Evolutionary conservation across 1,140 invertebrate species (phyloP), one percentile per base, ranked within the genome.

Genomic region (Pseudomyrmex dendroicus): DNA sequence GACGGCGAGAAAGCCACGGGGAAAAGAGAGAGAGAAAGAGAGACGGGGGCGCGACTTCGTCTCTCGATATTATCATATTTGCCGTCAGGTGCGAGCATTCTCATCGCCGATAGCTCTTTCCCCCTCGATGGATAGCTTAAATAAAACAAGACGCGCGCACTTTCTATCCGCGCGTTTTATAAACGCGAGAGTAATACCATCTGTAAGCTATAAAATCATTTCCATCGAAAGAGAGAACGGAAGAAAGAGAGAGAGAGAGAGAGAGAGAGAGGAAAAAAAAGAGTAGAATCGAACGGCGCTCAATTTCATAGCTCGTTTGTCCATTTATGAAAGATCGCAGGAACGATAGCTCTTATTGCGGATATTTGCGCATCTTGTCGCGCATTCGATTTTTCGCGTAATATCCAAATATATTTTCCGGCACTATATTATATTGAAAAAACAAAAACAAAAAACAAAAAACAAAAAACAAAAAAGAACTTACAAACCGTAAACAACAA

Each of bases 51-150:
- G 35, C 35, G 35, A 35, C 35, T 35, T 59, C 66, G 59, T 54
- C 35, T 78, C 76, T 59, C 76, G 76, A 80, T 80, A 80, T 80
- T 80, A 80, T 70, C 76, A 80, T 80, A 80, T 80, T 80, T 72
- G 76, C 76, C 76, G 66, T 80, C 76, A 80, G 76, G 76, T 80
- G 76, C 66, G 66, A 59, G 76, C 66, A 72, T 80, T 80, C 76
- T 80, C 76, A 72, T 80, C 66, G 76, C 44, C 76, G 67, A 80
- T 80, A 72, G 64, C 76, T 80, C 66, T 80, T 35, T 72, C n/a
- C 66, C 66, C 76, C 44, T 80, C 76, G 76, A 72, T 46, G 54
- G 44, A 68, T 70, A 70, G 76, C 54, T 80, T 80, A 80, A 80
- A 80, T 80, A 80, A 80, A 80, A 80, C 76, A 80, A 59, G 76